Conservation (phyloP, 2,888 invertebrate genomes). For the Pachliopta kotzebuea region DNA sequence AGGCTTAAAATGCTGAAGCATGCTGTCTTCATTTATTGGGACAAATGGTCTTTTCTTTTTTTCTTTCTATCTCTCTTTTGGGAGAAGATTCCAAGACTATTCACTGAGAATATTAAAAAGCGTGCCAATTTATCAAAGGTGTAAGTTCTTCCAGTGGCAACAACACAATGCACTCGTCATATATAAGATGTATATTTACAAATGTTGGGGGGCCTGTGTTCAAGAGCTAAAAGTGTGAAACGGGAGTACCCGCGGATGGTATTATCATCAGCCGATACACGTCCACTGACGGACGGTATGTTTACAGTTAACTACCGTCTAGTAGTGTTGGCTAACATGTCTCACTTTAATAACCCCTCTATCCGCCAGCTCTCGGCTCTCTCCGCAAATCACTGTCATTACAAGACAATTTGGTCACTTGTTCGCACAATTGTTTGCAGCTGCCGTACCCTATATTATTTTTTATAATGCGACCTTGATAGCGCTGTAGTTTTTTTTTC, state of each 20-base stretch:
- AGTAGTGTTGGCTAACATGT: slow-evolving; percentile 40
- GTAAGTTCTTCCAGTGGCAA: no score
- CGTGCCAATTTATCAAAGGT: no score
- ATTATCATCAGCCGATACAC: no score
- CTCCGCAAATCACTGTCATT: slow-evolving; percentile 58
- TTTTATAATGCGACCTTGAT: slow-evolving; percentile 21
- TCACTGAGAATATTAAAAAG: no score
- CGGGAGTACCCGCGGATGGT: background rate
- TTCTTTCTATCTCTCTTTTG: no score
- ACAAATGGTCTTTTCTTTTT: no score
- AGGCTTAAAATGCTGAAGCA: no score
- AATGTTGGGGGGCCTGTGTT: no score
- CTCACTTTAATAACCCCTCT: slow-evolving; percentile 43
- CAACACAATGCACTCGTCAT: background rate
- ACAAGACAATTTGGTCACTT: slow-evolving; percentile 52
- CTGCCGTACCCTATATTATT: slow-evolving; percentile 37
- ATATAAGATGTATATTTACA: no score
- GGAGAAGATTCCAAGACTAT: no score
- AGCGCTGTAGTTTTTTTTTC: slow-evolving; percentile 15
- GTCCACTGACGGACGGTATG: background rate
- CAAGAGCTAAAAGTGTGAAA: background rate
- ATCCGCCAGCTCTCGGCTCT: slow-evolving; percentile 41
- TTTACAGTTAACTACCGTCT: slow-evolving; percentile 21
- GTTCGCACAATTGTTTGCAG: slow-evolving; percentile 47
- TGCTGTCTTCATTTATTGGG: no score